A percentile compares a stretch with the other conserved stretches of the same genome.
Conservation (phyloP, 1,140 invertebrate species). For the Cotesia vestalis region DNA sequence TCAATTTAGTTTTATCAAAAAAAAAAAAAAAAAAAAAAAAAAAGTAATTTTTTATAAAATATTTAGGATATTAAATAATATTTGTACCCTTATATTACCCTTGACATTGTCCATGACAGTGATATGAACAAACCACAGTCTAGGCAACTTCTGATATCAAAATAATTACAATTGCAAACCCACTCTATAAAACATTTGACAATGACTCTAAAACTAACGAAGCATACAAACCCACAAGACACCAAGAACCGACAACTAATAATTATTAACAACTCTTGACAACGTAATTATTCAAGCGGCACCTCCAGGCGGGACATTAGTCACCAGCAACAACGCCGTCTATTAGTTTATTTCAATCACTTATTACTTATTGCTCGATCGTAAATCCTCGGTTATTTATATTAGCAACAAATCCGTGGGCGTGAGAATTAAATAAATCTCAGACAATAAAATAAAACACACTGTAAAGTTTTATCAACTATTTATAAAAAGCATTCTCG, state of each 20-base stretch:
- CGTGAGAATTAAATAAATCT: conserved; percentile 16
- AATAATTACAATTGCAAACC: neutral
- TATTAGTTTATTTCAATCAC: conserved; percentile 20
- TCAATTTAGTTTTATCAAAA: no score
- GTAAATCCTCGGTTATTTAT: conserved; percentile 3
- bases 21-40: no score
- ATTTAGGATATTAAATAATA: no score
- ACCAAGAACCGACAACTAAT: neutral
- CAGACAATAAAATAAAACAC: neutral
- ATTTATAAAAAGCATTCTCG: neutral
- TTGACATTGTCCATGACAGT: no score
- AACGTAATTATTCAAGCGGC: conserved; percentile 32
- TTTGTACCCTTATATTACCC: no score
- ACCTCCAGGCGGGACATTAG: conserved; percentile 12
- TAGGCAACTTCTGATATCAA: no score
- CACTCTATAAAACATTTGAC: conserved; percentile 9
- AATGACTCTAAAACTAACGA: conserved; percentile 6
- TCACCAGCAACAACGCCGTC: neutral
- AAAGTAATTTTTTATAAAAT: no score
- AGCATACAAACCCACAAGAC: neutral
- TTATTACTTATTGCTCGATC: conserved; percentile 2
- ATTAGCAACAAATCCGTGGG: neutral
- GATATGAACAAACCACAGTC: no score
- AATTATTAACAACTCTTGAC: conserved; percentile 40
- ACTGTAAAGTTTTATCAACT: no score